These are phyloP conservation scores for Numenius arquata DNA, from an alignment of 2,113 vertebrate genomes.

Conservation along the genomic window DNA sequence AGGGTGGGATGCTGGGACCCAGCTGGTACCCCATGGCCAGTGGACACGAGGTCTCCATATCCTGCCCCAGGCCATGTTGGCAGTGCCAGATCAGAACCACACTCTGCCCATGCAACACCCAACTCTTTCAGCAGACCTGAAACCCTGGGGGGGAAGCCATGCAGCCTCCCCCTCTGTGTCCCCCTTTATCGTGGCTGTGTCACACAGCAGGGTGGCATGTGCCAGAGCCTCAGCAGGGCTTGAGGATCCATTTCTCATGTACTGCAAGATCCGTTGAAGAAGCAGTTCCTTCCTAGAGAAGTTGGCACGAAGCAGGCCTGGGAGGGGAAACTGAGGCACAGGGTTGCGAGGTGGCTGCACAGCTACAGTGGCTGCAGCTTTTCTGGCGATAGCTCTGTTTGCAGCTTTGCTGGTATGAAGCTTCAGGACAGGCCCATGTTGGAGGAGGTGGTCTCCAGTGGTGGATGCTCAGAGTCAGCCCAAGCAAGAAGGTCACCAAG, in stretches of 20 bases:
- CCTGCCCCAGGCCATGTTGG: background rate
- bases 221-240: background rate
- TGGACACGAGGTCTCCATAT: rapidly evolving
- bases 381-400: rapidly evolving
- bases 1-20: background rate
- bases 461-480: background rate
- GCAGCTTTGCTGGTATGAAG: background rate
- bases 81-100: background rate
- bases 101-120: background rate
- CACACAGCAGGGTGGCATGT: background rate
- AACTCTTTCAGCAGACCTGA: background rate
- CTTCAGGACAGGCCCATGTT: background rate
- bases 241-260: background rate
- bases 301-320: background rate
- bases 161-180: background rate
- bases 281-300: background rate
- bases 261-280: background rate
- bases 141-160: background rate
- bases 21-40: background rate
- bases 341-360: background rate
- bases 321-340: background rate
- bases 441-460: background rate
- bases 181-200: background rate
- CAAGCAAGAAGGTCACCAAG: background rate
- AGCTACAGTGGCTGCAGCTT: background rate